phyloP scores from a whole-genome alignment of 2,113 vertebrate genomes.

The mouse (Mus musculus) region GRCm39 chr9:84985501-84986000 shows the following conservation, averaged over 20 bases:
- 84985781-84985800: neutral
- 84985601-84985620: neutral
- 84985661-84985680: neutral
- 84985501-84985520: neutral
- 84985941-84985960: neutral
- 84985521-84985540: neutral
- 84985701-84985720: neutral
- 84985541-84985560: neutral
- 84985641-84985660: neutral
- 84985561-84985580: neutral
- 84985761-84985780: neutral
- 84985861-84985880: rapidly evolving
- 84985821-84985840: neutral
- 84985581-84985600: neutral
- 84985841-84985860: neutral
- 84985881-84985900: neutral
- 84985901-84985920: too few species aligned
- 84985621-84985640: neutral
- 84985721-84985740: neutral
- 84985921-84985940: neutral
- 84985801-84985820: neutral
- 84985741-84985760: neutral
- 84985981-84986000: neutral
- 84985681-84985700: neutral
- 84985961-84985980: neutral